phyloP scores from a whole-genome alignment of 2,888 invertebrate species.

The Oscheius sp. region DNA sequence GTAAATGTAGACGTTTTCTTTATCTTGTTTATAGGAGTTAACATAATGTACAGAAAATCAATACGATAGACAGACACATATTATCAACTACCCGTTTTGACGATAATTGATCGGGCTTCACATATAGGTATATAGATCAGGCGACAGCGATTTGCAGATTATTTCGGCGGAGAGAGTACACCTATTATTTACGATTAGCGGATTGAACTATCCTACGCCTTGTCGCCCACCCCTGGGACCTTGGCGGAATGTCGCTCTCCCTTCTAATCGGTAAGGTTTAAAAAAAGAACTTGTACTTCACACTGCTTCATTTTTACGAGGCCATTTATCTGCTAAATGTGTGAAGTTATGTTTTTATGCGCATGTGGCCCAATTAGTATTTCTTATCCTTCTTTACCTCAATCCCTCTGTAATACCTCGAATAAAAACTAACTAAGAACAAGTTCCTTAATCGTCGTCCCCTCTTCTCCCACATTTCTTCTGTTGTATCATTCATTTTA shows the following conservation, averaged over 20 bases:
- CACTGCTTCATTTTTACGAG: too few relatives aligned
- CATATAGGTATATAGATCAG: slow-evolving; percentile 15
- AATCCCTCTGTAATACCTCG: too few relatives aligned
- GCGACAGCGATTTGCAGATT: slow-evolving; percentile 25
- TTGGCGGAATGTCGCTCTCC: slow-evolving; percentile 25
- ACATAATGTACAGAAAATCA: too few relatives aligned
- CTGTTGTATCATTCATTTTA: not conserved
- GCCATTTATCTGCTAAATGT: too few relatives aligned
- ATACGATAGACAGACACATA: too few relatives aligned
- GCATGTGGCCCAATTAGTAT: not conserved
- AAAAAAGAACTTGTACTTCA: not conserved
- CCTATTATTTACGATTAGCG: slow-evolving; percentile 36
- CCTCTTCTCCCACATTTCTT: not conserved
- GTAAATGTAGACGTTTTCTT: too few relatives aligned
- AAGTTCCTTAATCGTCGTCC: slow-evolving; percentile 20
- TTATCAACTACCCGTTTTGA: too few relatives aligned
- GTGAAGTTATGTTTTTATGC: not conserved
- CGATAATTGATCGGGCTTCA: slow-evolving; percentile 8
- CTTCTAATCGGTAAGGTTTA: slow-evolving; percentile 28
- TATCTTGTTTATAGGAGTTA: too few relatives aligned
- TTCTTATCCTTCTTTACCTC: too few relatives aligned
- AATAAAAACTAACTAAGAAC: slow-evolving; percentile 14
- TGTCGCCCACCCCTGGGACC: slow-evolving; percentile 15
- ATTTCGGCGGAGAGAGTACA: slow-evolving; percentile 29
- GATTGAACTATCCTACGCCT: slow-evolving; percentile 31